A percentile compares a stretch with the other conserved stretches of the same genome.
Conservation (phyloP, 2,113 vertebrate genomes). For the Trematocara unimaculatum region DNA sequence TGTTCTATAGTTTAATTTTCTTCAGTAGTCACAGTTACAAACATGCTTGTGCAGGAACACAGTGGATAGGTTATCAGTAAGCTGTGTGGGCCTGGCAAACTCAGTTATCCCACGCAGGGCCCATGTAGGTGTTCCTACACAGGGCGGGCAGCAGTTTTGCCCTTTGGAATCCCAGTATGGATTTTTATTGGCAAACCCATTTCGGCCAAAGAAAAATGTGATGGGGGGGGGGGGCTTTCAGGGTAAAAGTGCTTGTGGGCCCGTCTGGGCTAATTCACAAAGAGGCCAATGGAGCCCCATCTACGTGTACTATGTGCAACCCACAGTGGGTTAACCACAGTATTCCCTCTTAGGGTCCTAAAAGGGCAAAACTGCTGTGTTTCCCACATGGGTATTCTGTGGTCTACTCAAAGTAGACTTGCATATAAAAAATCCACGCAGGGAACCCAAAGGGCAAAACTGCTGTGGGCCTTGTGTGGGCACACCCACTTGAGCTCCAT, state of each 20-base stretch:
- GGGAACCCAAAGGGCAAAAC: neutral
- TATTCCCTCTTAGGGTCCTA: neutral
- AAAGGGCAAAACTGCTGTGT: neutral
- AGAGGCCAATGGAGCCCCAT: neutral
- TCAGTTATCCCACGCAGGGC: neutral
- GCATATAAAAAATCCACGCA: neutral
- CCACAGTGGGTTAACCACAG: neutral
- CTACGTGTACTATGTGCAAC: rapidly evolving
- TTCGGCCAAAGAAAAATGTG: neutral
- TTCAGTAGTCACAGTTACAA: neutral
- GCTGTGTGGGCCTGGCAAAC: neutral
- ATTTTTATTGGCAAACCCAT: neutral
- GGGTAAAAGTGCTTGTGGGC: neutral
- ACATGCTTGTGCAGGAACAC: neutral
- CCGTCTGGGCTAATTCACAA: neutral
- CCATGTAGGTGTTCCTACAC: neutral
- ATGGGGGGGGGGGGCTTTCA: neutral
- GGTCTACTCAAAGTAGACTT: rapidly evolving
- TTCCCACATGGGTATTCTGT: neutral
- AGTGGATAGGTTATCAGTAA: neutral
- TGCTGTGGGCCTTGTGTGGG: neutral
- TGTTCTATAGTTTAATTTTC: neutral
- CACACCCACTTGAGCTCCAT: neutral
- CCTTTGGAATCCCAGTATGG: neutral
- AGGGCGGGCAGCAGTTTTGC: neutral